Conservation (phyloP, 1,140 invertebrate genomes). For the Steinernema feltiae region DNA sequence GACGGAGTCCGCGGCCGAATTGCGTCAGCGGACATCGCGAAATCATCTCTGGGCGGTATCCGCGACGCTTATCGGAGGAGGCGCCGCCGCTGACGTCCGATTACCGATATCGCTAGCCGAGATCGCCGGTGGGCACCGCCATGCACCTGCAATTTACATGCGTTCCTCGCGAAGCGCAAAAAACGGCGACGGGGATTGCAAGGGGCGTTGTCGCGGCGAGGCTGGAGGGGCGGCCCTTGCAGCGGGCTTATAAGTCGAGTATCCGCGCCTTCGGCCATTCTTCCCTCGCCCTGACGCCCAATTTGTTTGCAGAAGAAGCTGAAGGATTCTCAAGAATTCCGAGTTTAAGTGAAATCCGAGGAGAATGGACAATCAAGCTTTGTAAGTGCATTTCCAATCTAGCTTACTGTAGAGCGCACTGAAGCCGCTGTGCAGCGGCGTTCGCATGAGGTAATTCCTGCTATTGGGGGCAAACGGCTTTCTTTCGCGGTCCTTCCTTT, state of each 20-base stretch:
- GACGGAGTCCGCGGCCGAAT: too few species aligned
- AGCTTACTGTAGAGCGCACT: too few species aligned
- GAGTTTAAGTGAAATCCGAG: not conserved
- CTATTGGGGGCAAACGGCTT: too few species aligned
- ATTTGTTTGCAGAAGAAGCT: not conserved
- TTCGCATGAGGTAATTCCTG: too few species aligned
- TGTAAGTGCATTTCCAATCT: not conserved
- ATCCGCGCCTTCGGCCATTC: not conserved
- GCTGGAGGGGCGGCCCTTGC: not conserved
- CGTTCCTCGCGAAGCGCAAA: not conserved
- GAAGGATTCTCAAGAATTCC: not conserved
- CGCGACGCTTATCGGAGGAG: not conserved
- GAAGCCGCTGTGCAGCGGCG: too few species aligned
- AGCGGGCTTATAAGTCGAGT: not conserved
- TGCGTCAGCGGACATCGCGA: too few species aligned
- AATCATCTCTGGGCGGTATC: not conserved
- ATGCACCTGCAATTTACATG: conserved; percentile 4
- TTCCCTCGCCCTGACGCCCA: not conserved
- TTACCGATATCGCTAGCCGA: not conserved
- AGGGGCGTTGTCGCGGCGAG: not conserved
- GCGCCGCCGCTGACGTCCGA: not conserved
- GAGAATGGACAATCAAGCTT: conserved; percentile 3
- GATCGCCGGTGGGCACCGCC: not conserved
- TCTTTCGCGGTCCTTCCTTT: too few species aligned
- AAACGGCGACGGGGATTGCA: not conserved